Conservation (phyloP, 1,140 invertebrate species). For the Aricia agestis region DNA sequence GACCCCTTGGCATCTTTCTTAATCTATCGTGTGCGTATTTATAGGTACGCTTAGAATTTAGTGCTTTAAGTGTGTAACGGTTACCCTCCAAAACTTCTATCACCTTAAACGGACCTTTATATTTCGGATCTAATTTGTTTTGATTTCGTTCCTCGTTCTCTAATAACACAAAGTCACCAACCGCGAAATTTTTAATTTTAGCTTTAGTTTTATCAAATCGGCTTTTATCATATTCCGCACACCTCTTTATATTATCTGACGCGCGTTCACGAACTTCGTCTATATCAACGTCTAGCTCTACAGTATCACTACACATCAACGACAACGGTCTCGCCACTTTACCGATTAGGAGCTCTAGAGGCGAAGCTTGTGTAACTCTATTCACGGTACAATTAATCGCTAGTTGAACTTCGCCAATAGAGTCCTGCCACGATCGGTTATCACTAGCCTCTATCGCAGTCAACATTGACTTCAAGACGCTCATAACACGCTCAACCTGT, state of each 20-base stretch:
- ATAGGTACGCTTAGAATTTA: constrained; percentile 33
- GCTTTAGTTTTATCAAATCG: constrained; percentile 48
- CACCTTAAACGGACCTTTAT: constrained; percentile 43
- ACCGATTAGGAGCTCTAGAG: constrained; percentile 41
- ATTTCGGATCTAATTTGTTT: constrained; percentile 49
- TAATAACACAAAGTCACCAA: constrained; percentile 46
- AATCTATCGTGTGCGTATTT: constrained; percentile 43
- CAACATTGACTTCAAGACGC: constrained; percentile 30
- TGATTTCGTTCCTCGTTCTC: constrained; percentile 51
- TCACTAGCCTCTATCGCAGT: constrained; percentile 20
- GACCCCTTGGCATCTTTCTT: constrained; percentile 30
- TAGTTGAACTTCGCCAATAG: constrained; percentile 45
- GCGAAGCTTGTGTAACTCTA: constrained; percentile 36
- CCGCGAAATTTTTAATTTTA: constrained; percentile 35
- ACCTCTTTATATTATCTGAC: neutral
- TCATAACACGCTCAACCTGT: constrained; percentile 50
- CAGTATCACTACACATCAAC: constrained; percentile 29
- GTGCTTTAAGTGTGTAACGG: constrained; percentile 31
- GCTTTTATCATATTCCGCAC: constrained; percentile 35
- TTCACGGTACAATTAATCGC: constrained; percentile 46
- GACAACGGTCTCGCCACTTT: constrained; percentile 41
- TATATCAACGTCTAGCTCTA: constrained; percentile 18
- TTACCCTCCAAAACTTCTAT: constrained; percentile 39
- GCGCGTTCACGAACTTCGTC: constrained; percentile 15
- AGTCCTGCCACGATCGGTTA: constrained; percentile 39